phyloP scores from a whole-genome alignment of 2,888 invertebrate species.

The Pollenia angustigena region DNA sequence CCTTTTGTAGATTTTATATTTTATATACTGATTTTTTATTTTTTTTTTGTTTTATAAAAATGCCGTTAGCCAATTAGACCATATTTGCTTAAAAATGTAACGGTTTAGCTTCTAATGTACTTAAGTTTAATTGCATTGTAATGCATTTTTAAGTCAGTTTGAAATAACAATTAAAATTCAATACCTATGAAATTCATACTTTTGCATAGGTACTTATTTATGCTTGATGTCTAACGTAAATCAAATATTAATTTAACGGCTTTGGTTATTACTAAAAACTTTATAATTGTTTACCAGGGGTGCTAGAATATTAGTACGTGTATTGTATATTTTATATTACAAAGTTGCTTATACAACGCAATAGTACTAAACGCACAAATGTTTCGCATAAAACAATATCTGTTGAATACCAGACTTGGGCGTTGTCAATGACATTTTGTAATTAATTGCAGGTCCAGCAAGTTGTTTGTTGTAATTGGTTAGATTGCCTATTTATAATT shows the following conservation, averaged over 20 bases:
- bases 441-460: no score
- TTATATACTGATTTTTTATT: no score
- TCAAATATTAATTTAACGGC: constrained; percentile 34
- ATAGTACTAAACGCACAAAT: background rate
- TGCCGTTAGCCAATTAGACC: constrained; percentile 14
- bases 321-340: background rate
- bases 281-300: background rate
- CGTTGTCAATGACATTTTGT: no score
- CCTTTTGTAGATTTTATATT: background rate
- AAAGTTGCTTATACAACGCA: constrained; percentile 2
- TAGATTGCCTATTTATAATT: no score
- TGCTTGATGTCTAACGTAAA: constrained; percentile 17
- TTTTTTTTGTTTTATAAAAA: constrained; percentile 6
- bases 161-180: constrained; percentile 32
- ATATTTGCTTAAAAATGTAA: constrained; percentile 4
- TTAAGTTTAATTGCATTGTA: constrained; percentile 26
- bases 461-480: no score
- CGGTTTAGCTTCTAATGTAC: background rate
- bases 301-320: constrained; percentile 5
- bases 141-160: constrained; percentile 25
- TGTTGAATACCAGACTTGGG: no score
- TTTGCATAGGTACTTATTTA: background rate
- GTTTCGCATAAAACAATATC: no score
- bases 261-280: constrained; percentile 21
- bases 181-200: background rate